Percentiles rank a stretch among this genome's conserved stretches.
These are phyloP conservation scores for Bryconaethiops microstoma DNA, from an alignment of 2,797 vertebrate species.

Conservation along the genomic window DNA sequence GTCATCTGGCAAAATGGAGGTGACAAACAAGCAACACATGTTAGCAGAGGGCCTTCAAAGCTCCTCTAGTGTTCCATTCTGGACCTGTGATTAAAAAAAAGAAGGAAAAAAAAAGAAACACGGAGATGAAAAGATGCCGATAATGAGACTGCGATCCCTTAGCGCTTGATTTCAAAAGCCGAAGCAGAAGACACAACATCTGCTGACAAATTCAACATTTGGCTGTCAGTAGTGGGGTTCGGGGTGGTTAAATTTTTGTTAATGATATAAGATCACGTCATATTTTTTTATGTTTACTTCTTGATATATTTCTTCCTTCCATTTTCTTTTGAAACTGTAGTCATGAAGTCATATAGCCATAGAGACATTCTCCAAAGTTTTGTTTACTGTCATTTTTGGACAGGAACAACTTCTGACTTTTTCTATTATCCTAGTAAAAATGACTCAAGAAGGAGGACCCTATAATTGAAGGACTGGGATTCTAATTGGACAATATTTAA, in stretches of 20 bases:
- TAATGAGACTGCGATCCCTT: constrained; percentile 23
- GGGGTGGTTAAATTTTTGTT: not conserved
- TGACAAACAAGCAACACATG: constrained; percentile 29
- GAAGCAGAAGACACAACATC: constrained; percentile 12
- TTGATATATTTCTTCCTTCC: not conserved
- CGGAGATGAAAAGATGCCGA: not conserved
- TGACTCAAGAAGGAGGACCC: no score
- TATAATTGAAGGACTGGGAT: no score
- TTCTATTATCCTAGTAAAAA: not conserved
- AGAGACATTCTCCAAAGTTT: no score
- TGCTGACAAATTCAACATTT: constrained; percentile 9
- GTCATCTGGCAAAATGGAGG: constrained; percentile 23
- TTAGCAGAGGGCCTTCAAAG: constrained; percentile 25
- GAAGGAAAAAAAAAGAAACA: not conserved
- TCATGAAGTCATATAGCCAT: not conserved
- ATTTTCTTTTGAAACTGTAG: not conserved
- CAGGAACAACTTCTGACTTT: not conserved
- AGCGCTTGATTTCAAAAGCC: constrained; percentile 19
- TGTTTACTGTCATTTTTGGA: not conserved
- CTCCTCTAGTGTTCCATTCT: constrained; percentile 2
- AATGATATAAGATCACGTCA: not conserved
- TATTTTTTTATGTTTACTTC: not conserved
- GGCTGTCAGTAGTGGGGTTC: not conserved
- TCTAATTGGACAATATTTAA: not conserved
- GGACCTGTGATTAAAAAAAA: not conserved